Percentiles rank a stretch among this genome's conserved stretches.
phyloP scores from a whole-genome alignment of 2,888 invertebrate genomes.

The Stenolophus ochropezus region DNA sequence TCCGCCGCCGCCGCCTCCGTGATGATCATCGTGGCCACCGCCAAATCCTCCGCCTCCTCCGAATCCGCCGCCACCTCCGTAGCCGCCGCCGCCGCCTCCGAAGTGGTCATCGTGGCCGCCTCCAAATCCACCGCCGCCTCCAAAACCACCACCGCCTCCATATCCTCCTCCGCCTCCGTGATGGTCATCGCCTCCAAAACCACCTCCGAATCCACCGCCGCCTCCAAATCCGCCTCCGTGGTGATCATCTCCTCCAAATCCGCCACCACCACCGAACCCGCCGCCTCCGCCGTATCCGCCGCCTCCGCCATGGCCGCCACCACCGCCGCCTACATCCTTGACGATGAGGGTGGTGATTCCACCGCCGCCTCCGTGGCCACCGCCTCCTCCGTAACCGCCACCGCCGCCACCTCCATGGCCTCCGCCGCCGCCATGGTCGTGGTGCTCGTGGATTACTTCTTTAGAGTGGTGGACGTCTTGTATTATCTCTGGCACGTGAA shows the following conservation, averaged over 20 bases:
- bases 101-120: conserved; percentile 40
- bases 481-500: conserved; percentile 75
- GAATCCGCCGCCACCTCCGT: conserved; percentile 61
- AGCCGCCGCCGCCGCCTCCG: conserved; percentile 59
- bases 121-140: conserved; percentile 60
- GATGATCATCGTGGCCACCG: conserved; percentile 56
- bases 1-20: conserved; percentile 60
- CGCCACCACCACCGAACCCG: conserved; percentile 57
- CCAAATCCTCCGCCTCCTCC: conserved; percentile 60
- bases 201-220: conserved; percentile 1
- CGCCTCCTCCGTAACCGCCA: conserved; percentile 53
- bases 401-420: conserved; percentile 41
- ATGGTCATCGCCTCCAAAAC: conserved; percentile 51
- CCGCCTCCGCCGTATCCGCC: conserved; percentile 58
- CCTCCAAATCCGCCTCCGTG: conserved; percentile 62
- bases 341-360: no score
- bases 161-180: conserved; percentile 59
- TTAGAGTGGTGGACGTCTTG: conserved; percentile 74
- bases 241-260: conserved; percentile 59
- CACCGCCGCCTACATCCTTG: conserved; percentile 62
- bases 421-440: conserved; percentile 64
- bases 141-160: conserved; percentile 57
- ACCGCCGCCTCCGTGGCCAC: conserved; percentile 60
- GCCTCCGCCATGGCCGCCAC: conserved; percentile 54
- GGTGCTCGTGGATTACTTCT: conserved; percentile 68